Conservation (phyloP, 2,113 vertebrate species). For the Lontra canadensis region DNA sequence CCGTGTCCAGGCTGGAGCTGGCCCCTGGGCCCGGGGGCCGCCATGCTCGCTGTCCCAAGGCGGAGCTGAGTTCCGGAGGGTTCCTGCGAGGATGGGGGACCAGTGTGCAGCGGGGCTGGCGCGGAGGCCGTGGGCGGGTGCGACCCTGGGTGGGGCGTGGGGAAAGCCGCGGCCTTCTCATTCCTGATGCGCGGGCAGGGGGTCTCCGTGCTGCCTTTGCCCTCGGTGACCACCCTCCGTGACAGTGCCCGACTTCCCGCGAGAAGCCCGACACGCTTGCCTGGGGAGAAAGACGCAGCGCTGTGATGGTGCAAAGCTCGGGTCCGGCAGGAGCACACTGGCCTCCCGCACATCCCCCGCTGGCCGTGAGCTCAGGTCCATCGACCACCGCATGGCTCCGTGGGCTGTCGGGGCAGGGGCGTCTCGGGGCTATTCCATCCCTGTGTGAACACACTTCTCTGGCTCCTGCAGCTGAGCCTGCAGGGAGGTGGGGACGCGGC, state of each 20-base stretch:
- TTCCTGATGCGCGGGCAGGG: accelerated
- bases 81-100: background rate
- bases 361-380: background rate
- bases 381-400: background rate
- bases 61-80: background rate
- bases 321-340: background rate
- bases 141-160: background rate
- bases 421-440: background rate
- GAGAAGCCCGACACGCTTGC: background rate
- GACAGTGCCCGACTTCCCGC: background rate
- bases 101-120: background rate
- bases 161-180: background rate
- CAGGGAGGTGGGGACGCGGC: accelerated
- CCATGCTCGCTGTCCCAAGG: background rate
- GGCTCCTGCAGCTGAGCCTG: background rate
- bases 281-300: background rate
- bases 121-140: accelerated
- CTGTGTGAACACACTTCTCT: accelerated
- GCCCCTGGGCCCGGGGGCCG: too few species aligned
- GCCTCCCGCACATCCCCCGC: background rate
- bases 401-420: background rate
- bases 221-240: background rate
- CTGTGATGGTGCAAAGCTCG: accelerated
- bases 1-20: background rate
- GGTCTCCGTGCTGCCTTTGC: background rate